Percentiles rank a stretch among this genome's conserved stretches.
These are phyloP conservation scores for Leptoteleia sp. DNA, from an alignment of 1,140 invertebrate species.

Conservation along the genomic window DNA sequence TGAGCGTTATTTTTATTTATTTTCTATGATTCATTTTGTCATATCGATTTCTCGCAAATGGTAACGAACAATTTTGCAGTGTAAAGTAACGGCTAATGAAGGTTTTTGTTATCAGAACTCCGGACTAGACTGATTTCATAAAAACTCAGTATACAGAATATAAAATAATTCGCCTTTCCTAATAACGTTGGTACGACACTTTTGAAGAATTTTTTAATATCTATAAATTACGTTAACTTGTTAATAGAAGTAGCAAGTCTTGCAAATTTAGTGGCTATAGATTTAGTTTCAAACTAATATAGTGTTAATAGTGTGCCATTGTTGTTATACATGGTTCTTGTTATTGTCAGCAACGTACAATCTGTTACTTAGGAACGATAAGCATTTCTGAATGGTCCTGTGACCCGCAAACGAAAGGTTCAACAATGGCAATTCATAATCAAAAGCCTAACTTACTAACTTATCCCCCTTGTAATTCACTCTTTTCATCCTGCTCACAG, in stretches of 20 bases:
- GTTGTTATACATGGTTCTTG: slow-evolving; percentile 43
- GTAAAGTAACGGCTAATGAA: slow-evolving; percentile 10
- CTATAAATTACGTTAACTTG: slow-evolving; percentile 49
- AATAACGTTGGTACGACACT: slow-evolving; percentile 3
- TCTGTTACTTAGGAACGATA: slow-evolving; percentile 54
- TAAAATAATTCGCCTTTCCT: slow-evolving; percentile 13
- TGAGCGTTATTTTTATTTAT: not conserved
- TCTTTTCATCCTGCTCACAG: no score
- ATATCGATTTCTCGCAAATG: slow-evolving; percentile 1
- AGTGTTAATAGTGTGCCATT: slow-evolving; percentile 53
- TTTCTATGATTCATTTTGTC: not conserved
- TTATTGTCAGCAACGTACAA: slow-evolving; percentile 54
- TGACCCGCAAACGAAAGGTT: slow-evolving; percentile 42
- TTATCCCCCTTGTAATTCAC: slow-evolving; percentile 46
- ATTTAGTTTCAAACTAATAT: slow-evolving; percentile 48
- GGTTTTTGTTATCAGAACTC: slow-evolving; percentile 14
- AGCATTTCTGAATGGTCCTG: slow-evolving; percentile 49
- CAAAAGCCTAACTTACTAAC: slow-evolving; percentile 43
- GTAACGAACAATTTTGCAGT: not conserved
- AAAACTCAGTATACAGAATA: not conserved
- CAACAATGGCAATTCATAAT: slow-evolving; percentile 54
- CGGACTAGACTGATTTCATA: slow-evolving; percentile 11
- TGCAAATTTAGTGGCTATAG: slow-evolving; percentile 48
- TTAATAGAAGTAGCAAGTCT: slow-evolving; percentile 42
- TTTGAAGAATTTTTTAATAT: slow-evolving; percentile 49